phyloP scores from a whole-genome alignment of 2,888 invertebrate genomes.

The Criorhina ranunculi region DNA sequence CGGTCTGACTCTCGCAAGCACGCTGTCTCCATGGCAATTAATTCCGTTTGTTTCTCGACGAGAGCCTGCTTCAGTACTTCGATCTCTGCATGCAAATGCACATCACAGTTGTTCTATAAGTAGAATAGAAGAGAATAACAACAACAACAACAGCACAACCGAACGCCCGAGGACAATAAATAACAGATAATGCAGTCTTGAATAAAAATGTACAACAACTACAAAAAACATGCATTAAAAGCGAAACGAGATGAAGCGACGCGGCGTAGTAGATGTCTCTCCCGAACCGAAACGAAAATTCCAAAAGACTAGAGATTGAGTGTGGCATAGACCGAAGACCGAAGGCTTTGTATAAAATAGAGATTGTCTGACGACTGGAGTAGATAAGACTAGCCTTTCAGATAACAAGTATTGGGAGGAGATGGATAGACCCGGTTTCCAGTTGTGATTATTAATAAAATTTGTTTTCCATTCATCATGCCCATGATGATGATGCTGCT shows the following conservation, averaged over 20 bases:
- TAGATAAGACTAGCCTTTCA: slow-evolving; percentile 54
- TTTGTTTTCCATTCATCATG: slow-evolving; percentile 52
- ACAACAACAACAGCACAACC: slow-evolving; percentile 39
- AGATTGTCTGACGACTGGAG: slow-evolving; percentile 57
- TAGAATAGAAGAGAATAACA: slow-evolving; percentile 62
- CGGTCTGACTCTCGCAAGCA: slow-evolving; percentile 92
- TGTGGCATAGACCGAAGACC: slow-evolving; percentile 26
- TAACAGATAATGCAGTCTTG: slow-evolving; percentile 57
- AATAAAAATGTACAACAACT: slow-evolving; percentile 35
- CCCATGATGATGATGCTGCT: slow-evolving; percentile 30
- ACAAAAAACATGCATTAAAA: slow-evolving; percentile 39
- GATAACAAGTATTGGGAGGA: slow-evolving; percentile 54
- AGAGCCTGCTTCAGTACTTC: slow-evolving; percentile 93
- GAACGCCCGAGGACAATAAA: slow-evolving; percentile 69
- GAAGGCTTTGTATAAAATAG: slow-evolving; percentile 19
- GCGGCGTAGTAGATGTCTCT: slow-evolving; percentile 34
- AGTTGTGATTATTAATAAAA: slow-evolving; percentile 42
- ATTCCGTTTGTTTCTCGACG: slow-evolving; percentile 92
- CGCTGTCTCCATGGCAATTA: slow-evolving; percentile 94
- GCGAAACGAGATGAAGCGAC: slow-evolving; percentile 21
- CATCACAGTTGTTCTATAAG: slow-evolving; percentile 83
- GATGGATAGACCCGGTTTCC: slow-evolving; percentile 36
- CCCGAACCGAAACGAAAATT: slow-evolving; percentile 62
- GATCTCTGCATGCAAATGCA: slow-evolving; percentile 94
- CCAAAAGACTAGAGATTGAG: slow-evolving; percentile 60